Conservation (phyloP, 2,888 invertebrate species). For the Cryptus viduatorius region DNA sequence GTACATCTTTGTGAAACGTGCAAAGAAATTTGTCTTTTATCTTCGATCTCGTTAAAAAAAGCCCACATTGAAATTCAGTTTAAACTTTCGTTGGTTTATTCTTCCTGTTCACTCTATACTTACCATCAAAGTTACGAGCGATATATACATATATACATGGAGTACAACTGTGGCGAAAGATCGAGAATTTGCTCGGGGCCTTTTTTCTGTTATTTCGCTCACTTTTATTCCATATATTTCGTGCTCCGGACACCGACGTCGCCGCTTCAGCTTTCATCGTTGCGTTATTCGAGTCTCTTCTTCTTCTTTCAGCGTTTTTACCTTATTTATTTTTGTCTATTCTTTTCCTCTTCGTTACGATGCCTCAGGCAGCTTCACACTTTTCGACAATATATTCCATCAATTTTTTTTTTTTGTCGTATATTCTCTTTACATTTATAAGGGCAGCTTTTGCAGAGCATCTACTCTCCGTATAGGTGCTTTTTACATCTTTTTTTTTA, state of each 20-base stretch:
- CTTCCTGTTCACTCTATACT: not conserved
- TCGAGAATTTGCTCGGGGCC: constrained; percentile 40
- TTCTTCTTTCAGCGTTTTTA: not conserved
- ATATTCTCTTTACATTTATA: constrained; percentile 5
- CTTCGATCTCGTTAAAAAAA: constrained; percentile 55
- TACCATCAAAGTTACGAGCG: constrained; percentile 12
- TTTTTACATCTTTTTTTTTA: constrained; percentile 40
- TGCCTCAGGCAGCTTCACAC: constrained; percentile 11
- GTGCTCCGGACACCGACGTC: constrained; percentile 21
- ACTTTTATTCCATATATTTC: constrained; percentile 29
- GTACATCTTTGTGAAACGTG: constrained; percentile 48
- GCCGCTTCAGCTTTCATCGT: constrained; percentile 41
- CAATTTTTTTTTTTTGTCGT: constrained; percentile 19
- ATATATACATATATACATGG: constrained; percentile 5
- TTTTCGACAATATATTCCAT: constrained; percentile 21
- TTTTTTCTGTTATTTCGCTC: constrained; percentile 28
- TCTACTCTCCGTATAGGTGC: not conserved
- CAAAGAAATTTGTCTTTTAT: constrained; percentile 54
- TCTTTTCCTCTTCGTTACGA: constrained; percentile 36
- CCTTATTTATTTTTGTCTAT: constrained; percentile 44
- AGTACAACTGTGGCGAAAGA: constrained; percentile 35
- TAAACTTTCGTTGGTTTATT: constrained; percentile 2
- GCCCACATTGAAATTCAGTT: constrained; percentile 33
- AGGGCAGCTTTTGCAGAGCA: constrained; percentile 27
- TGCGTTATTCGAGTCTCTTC: constrained; percentile 21